Base-by-base conservation (phyloP, 2,888 invertebrate genomes). In the Pollenia angustigena region DNA sequence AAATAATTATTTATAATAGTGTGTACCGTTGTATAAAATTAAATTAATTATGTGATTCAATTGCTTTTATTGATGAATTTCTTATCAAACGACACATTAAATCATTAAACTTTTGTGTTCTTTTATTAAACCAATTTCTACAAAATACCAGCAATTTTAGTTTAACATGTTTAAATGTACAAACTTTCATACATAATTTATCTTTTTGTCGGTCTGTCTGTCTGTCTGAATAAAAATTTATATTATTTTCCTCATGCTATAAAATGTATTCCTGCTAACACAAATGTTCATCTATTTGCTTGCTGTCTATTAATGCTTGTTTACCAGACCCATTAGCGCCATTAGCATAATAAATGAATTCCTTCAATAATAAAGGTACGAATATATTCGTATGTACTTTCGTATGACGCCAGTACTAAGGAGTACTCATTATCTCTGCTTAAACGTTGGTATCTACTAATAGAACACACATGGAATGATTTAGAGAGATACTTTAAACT, bases 291-390 rank as follows among this genome's bases (percentile, higher is more conserved):
- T 32, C 4, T 32, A 32, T 32, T 88, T 86, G 66, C 88, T 71
- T 82, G 72, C 4, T 81, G 82, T 32, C 64, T 64, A 54, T 50
- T 56, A 72, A 56, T 32, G 71, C 60, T 90, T 91, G 89, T 91
- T 91, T 91, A 89, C 90, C 90, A 90, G 89, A 82, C 74, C 91
- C 90, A 91, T 91, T 91, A 90, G 89, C 89, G 89, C 89, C 88
- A 90, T 91, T 91, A 90, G 90, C 90, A 90, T 91, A 90, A 91
- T 89, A 90, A 90, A 90, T 90, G 46, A 76, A 16, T 74, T 64
- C 23, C 44, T 54, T 32, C 18, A 6, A 14, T 12, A 64, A 74
- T 74, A 50, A 62, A 42, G 7, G 11, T 10, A 42, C 14, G 11
- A 52, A 32, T 32, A 32, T 32, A 60, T 40, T 14, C 60, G 12